Evolutionary conservation across 2,797 vertebrate species (phyloP).

Genomic region (Peromyscus nudipes): DNA sequence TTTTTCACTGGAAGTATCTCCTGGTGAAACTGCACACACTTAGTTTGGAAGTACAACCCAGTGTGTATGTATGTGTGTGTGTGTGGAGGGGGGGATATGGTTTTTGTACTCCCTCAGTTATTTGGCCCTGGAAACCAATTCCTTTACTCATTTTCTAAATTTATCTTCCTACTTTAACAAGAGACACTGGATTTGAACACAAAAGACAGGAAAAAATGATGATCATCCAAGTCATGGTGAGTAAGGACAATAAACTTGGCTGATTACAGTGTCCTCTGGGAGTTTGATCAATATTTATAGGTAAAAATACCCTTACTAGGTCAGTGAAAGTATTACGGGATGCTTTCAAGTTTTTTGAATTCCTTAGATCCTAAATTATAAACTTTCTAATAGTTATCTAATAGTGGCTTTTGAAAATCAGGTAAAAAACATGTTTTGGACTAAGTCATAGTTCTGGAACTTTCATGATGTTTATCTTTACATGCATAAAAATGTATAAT

Average conservation of each 20-base stretch:
- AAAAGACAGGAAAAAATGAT: constrained; percentile 38
- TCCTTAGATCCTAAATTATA: constrained; percentile 52
- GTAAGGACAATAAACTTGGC: constrained; percentile 58
- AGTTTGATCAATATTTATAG: constrained; percentile 70
- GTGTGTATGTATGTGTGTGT: not conserved
- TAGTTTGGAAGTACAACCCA: not conserved
- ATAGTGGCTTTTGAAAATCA: constrained; percentile 31
- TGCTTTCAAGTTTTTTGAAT: constrained; percentile 67
- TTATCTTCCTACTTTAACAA: constrained; percentile 48
- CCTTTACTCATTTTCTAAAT: constrained; percentile 53
- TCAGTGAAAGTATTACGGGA: constrained; percentile 68
- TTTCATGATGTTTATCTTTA: constrained; percentile 28
- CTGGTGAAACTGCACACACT: not conserved
- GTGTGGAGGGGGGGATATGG: not conserved
- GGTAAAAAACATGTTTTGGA: not conserved
- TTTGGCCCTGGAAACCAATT: constrained; percentile 38
- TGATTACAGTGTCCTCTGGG: not conserved
- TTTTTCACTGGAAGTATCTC: not conserved
- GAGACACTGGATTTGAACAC: constrained; percentile 72
- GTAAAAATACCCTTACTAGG: constrained; percentile 68
- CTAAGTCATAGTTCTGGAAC: not conserved
- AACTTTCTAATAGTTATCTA: constrained; percentile 59
- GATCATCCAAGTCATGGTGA: constrained; percentile 46
- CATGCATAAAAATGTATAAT: not conserved
- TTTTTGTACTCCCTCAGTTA: not conserved